Conservation (phyloP, 2,797 vertebrate species). For the Denticeps clupeoides region DNA sequence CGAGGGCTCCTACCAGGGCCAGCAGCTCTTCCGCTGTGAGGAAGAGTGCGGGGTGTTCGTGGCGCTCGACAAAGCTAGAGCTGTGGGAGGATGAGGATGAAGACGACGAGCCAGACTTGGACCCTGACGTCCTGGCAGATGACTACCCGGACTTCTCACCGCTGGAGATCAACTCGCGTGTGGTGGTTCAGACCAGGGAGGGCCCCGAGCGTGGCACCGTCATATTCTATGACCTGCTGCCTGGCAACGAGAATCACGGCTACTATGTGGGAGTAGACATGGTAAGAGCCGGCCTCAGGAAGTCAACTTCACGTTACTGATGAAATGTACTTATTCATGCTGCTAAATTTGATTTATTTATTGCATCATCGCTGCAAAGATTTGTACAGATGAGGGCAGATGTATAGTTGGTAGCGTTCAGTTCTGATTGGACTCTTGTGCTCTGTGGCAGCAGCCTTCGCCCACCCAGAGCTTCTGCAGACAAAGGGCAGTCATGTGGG, state of each 20-base stretch:
- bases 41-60: conserved; percentile 97
- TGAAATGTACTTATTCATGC: no score
- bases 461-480: conserved; percentile 52
- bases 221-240: conserved; percentile 93
- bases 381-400: no score
- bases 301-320: no score
- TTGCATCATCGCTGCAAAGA: no score
- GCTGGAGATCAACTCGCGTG: conserved; percentile 90
- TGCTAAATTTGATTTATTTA: no score
- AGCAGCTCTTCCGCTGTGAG: conserved; percentile 92
- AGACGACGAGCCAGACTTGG: conserved; percentile 72
- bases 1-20: conserved; percentile 91
- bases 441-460: conserved; percentile 27
- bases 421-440: background rate
- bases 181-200: conserved; percentile 86
- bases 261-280: conserved; percentile 98
- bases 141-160: conserved; percentile 78
- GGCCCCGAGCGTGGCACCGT: conserved; percentile 87
- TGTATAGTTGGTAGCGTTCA: no score
- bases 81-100: conserved; percentile 81
- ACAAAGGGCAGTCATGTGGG: conserved; percentile 61
- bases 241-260: conserved; percentile 88
- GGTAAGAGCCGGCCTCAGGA: no score
- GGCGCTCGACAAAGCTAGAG: conserved; percentile 91
- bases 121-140: conserved; percentile 72